A percentile compares a stretch with the other conserved stretches of the same genome.
Evolutionary conservation across 2,113 vertebrate species (phyloP).

Genomic region (Illadopsis cleaveri): DNA sequence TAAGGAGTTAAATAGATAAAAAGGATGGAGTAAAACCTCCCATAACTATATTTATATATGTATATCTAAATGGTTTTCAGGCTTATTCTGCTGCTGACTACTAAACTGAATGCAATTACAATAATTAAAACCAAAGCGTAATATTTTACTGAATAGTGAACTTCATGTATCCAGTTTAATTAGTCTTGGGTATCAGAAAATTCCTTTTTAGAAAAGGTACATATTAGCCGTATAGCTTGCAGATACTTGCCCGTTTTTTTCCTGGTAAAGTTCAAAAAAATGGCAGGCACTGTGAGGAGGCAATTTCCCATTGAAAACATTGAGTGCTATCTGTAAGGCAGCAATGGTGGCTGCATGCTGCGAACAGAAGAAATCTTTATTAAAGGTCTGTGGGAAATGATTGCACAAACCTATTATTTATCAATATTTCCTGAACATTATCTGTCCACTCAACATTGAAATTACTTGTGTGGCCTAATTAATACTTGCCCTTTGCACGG

Average conservation of each 20-base stretch:
- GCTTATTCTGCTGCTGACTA: neutral
- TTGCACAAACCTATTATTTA: neutral
- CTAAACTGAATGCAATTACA: neutral
- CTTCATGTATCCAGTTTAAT: neutral
- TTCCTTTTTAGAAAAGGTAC: neutral
- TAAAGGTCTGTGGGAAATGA: neutral
- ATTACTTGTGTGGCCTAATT: neutral
- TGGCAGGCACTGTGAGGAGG: conserved; percentile 83
- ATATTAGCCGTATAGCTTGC: neutral
- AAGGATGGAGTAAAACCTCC: neutral
- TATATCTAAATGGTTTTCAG: neutral
- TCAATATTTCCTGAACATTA: neutral
- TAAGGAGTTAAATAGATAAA: neutral
- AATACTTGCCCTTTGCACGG: neutral
- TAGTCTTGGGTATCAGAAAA: neutral
- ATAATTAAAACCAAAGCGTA: neutral
- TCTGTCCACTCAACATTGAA: neutral
- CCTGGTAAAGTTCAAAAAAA: conserved; percentile 85
- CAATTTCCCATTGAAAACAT: conserved; percentile 74
- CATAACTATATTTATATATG: neutral
- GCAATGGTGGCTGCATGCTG: conserved; percentile 77
- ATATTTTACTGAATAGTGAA: neutral
- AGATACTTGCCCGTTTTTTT: conserved; percentile 79
- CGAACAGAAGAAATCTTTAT: neutral
- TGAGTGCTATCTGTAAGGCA: conserved; percentile 81